Evolutionary conservation across 2,888 invertebrate genomes (phyloP).

Genomic region (Volucella inanis): DNA sequence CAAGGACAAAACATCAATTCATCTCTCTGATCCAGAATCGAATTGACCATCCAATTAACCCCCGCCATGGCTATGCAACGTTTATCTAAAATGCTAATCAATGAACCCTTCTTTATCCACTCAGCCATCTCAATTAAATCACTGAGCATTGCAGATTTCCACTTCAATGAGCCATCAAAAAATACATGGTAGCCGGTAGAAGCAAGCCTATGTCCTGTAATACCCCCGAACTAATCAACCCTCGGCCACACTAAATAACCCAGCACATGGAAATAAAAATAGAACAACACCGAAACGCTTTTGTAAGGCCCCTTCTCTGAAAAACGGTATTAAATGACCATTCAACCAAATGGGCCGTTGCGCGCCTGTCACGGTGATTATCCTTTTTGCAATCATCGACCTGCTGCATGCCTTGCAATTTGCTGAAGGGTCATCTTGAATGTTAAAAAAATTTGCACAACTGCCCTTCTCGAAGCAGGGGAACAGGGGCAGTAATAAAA

Average conservation of each 20-base stretch:
- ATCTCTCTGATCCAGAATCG: background rate
- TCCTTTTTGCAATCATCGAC: conserved; percentile 73
- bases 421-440: conserved; percentile 57
- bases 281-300: too few species aligned
- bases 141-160: conserved; percentile 65
- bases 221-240: conserved; percentile 71
- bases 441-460: conserved; percentile 10
- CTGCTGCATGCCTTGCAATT: conserved; percentile 69
- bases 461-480: conserved; percentile 64
- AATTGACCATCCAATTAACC: conserved; percentile 65
- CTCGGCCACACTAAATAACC: conserved; percentile 31
- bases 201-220: conserved; percentile 21
- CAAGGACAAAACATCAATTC: background rate
- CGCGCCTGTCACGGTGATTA: conserved; percentile 73
- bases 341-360: conserved; percentile 70
- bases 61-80: conserved; percentile 22
- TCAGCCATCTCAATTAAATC: conserved; percentile 65
- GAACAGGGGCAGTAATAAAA: conserved; percentile 26
- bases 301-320: background rate
- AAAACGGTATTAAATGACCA: conserved; percentile 65
- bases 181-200: conserved; percentile 21
- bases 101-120: conserved; percentile 60
- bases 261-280: background rate
- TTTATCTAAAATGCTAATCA: conserved; percentile 70
- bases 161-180: conserved; percentile 68